Base-by-base conservation (phyloP, 1,140 invertebrate genomes). In the Dolichoris vasculosae region DNA sequence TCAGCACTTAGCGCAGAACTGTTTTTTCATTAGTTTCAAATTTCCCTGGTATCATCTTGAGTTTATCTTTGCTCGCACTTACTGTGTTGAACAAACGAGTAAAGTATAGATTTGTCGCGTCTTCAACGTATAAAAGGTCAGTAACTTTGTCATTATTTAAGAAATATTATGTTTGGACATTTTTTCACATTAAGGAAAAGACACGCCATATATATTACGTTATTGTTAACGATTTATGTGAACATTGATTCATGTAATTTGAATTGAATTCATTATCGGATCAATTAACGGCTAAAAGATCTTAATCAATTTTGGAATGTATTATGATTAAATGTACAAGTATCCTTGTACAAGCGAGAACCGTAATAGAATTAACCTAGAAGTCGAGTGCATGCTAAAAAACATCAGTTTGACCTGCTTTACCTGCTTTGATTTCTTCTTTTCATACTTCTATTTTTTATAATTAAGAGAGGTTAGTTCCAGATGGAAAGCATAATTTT, bases 341-440 rank as follows among this genome's bases (percentile, higher is more conserved):
- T 79, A 40, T 40, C 32, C 26, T 80, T 46, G 0, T 35, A 32
- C 0, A 51, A 30, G 46, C 43, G 46, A 20, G 63, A 80, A 48
- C 32, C 11, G 7, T 69, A 48, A 30, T 9, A 23, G 32, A 84
- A 69, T 67, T 89, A 88, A 88, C 88, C 88, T 88, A 87, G 0
- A 88, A 89, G 8, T 75, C 11, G n/a, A 17, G 64, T 79, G 23
- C 81, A 78, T 64, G 67, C 64, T 79, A 8, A 9, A 63, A 55
- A 38, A 55, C 0, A 32, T 67, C 38, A 82, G 63, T 26, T 82
- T 69, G 46, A 17, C 48, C 73, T 51, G 48, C 17, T 83, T 86
- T 46, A 23, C 26, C 35, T 15, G 6, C 2, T 81, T 77, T 51
- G 63, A 46, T 73, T 73, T 20, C 40, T 67, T 1, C 40, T 77